Evolutionary conservation across 1,140 invertebrate genomes (phyloP).

Genomic region (Ganaspis sp.): DNA sequence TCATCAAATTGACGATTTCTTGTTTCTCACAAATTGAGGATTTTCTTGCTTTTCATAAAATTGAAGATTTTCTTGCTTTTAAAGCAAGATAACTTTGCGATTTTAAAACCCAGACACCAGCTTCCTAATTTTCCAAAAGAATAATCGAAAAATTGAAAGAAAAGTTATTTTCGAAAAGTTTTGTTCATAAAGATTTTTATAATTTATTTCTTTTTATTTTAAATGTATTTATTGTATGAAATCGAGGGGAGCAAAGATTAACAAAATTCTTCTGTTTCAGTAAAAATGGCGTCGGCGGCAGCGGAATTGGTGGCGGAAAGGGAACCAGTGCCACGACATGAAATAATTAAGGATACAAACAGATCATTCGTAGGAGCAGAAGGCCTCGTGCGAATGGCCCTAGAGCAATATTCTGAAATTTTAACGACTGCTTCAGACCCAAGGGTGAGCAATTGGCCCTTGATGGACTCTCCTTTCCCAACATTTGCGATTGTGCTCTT

Average conservation of each 20-base stretch:
- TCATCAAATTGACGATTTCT: too few relatives aligned
- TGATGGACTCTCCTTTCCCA: slow-evolving; percentile 93
- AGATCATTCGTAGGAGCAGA: slow-evolving; percentile 73
- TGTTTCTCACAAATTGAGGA: too few relatives aligned
- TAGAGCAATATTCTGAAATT: slow-evolving; percentile 79
- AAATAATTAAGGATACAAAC: slow-evolving; percentile 64
- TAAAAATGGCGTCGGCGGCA: slow-evolving; percentile 72
- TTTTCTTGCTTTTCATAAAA: background rate
- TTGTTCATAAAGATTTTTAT: too few relatives aligned
- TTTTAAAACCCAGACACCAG: too few relatives aligned
- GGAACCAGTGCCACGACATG: slow-evolving; percentile 63
- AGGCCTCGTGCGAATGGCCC: slow-evolving; percentile 77
- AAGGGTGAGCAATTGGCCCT: slow-evolving; percentile 90
- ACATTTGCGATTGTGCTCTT: slow-evolving; percentile 88
- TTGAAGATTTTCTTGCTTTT: background rate
- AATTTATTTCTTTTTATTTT: too few relatives aligned
- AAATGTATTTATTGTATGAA: too few relatives aligned
- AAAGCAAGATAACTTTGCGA: too few relatives aligned
- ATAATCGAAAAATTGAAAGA: too few relatives aligned
- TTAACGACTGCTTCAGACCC: slow-evolving; percentile 83
- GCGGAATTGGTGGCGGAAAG: slow-evolving; percentile 72
- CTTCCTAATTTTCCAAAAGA: too few relatives aligned
- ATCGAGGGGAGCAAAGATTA: too few relatives aligned
- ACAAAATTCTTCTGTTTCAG: slow-evolving; percentile 48
- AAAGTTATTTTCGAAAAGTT: too few relatives aligned